phyloP scores from a whole-genome alignment of 1,140 invertebrate species.

The Phortica variegata region DNA sequence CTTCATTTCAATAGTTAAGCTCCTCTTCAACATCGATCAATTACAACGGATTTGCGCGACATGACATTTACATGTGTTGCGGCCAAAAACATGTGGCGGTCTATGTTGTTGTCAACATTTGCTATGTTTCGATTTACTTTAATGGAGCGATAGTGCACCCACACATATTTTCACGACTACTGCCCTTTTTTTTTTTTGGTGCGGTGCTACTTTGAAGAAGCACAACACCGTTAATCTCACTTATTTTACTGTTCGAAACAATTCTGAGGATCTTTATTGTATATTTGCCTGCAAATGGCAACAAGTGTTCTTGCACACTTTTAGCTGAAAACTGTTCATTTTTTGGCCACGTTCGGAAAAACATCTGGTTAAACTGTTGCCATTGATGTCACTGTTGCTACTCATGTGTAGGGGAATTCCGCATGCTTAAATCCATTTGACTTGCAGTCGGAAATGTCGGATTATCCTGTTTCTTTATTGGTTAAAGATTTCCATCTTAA shows the following conservation, averaged over 20 bases:
- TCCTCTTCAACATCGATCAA: slow-evolving; percentile 44
- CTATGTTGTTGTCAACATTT: background rate
- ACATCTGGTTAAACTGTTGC: background rate
- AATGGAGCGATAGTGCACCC: slow-evolving; percentile 25
- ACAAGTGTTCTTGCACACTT: no score
- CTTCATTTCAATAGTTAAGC: slow-evolving; percentile 20
- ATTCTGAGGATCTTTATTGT: no score
- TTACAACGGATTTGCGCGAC: slow-evolving; percentile 39
- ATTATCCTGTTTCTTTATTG: slow-evolving; percentile 55
- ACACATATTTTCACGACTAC: background rate
- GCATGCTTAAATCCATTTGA: slow-evolving; percentile 52
- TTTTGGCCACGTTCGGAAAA: no score
- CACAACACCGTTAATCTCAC: no score
- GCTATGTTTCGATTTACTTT: slow-evolving; percentile 17
- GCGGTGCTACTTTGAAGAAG: slow-evolving; percentile 1
- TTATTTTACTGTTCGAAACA: no score
- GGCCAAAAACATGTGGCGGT: background rate
- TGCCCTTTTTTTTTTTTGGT: slow-evolving; percentile 13
- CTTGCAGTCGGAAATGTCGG: slow-evolving; percentile 51
- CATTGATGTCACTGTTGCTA: slow-evolving; percentile 7
- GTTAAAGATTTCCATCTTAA: slow-evolving; percentile 35
- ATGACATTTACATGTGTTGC: slow-evolving; percentile 49
- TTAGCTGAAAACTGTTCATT: no score
- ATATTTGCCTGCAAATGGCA: no score
- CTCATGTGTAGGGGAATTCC: slow-evolving; percentile 42